phyloP scores from a whole-genome alignment of 1,140 invertebrate genomes.

The Euborellia annulipes region DNA sequence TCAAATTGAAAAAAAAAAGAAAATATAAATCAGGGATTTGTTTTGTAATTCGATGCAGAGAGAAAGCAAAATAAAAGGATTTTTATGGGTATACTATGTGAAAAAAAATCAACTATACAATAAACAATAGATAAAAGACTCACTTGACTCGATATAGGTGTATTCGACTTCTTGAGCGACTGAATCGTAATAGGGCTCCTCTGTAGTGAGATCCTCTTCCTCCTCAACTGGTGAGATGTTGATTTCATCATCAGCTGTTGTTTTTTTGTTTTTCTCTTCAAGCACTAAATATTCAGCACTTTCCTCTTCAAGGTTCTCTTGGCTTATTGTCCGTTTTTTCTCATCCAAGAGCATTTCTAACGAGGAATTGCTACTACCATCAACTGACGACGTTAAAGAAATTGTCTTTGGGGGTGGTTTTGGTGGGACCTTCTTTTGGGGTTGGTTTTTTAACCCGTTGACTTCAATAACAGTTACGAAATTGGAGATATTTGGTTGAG shows the following conservation, averaged over 20 bases:
- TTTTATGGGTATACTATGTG: too few relatives aligned
- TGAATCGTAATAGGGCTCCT: constrained; percentile 68
- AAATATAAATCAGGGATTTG: too few relatives aligned
- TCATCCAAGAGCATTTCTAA: constrained; percentile 16
- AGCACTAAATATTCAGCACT: constrained; percentile 27
- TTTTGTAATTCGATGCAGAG: too few relatives aligned
- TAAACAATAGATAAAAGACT: constrained; percentile 4
- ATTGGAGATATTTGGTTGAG: constrained; percentile 36
- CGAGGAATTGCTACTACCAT: background rate
- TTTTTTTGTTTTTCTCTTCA: constrained; percentile 31
- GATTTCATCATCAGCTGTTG: constrained; percentile 27
- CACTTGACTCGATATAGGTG: constrained; percentile 52
- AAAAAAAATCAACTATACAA: constrained; percentile 1
- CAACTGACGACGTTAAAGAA: constrained; percentile 13
- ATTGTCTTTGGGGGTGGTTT: constrained; percentile 23
- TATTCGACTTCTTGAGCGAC: constrained; percentile 67
- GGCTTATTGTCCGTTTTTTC: constrained; percentile 25
- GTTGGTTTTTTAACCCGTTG: constrained; percentile 29
- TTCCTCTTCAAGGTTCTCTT: constrained; percentile 24
- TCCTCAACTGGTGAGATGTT: constrained; percentile 28
- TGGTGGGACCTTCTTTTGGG: constrained; percentile 23
- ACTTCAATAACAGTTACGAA: constrained; percentile 83
- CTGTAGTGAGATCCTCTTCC: constrained; percentile 21
- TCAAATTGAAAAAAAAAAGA: too few relatives aligned
- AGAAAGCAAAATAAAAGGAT: too few relatives aligned